Evolutionary conservation across 2,888 invertebrate species (phyloP).

Genomic region (Parapristionchus giblindavisi): DNA sequence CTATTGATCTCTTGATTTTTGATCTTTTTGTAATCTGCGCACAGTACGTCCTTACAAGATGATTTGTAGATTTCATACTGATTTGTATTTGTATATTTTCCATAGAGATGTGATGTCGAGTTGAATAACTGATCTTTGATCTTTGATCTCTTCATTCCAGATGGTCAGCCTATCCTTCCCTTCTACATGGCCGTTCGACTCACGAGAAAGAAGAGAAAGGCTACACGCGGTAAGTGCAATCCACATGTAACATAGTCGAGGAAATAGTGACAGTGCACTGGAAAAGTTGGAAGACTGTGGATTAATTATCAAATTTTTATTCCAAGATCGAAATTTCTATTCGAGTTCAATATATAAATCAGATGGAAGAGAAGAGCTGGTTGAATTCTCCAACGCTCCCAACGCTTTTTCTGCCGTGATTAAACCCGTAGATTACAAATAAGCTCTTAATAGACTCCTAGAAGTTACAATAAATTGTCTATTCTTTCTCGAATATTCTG

Average conservation of each 20-base stretch:
- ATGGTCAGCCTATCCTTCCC: constrained; percentile 57
- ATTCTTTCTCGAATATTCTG: background rate
- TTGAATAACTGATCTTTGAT: background rate
- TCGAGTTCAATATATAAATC: too few relatives aligned
- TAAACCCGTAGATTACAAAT: too few relatives aligned
- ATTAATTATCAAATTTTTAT: background rate
- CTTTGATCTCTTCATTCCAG: background rate
- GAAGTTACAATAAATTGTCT: background rate
- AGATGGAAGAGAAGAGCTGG: too few relatives aligned
- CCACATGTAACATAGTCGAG: background rate
- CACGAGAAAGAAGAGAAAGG: constrained; percentile 59
- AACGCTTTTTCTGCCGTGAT: too few relatives aligned
- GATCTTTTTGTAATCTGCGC: background rate
- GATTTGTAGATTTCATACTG: background rate
- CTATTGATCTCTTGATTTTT: too few relatives aligned
- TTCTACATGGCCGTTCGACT: constrained; percentile 67
- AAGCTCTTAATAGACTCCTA: too few relatives aligned
- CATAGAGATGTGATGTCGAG: background rate
- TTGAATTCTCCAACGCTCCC: too few relatives aligned
- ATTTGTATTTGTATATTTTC: background rate
- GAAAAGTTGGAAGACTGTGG: background rate
- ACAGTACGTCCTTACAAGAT: background rate
- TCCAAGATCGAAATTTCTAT: too few relatives aligned
- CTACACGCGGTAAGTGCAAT: constrained; percentile 44
- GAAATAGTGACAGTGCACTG: background rate